Base-by-base conservation (phyloP, 2,888 invertebrate genomes). In the Netelia inedita region DNA sequence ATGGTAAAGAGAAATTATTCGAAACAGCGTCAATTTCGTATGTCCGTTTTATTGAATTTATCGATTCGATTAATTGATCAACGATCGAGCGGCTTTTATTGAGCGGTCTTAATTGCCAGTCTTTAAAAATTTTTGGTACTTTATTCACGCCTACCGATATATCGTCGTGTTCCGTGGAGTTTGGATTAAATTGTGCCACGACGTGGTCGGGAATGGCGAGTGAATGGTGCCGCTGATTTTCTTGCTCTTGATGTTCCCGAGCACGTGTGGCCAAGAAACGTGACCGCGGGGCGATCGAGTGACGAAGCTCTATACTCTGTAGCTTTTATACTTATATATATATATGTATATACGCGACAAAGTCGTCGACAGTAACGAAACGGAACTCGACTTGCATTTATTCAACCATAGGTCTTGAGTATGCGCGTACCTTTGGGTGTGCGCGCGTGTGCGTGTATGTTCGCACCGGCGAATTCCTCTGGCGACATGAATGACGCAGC, bases 261-360 rank as follows among this genome's bases (percentile, higher is more conserved):
- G 82, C 85, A 83, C 85, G 85, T 83, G 85, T 83, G 80, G 19
- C 59, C 78, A 57, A 76, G 61, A 83, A 83, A 85, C 83, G 85
- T 85, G 85, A 85, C 80, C 78, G 83, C 81, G 81, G 59, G 76
- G 63, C 80, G 41, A 84, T 76, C 80, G 75, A 72, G 43, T 80
- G 83, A 83, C 84, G 74, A 73, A 69, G 57, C 74, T 75, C 68
- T 69, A 21, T 46, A 14, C 76, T 69, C 61, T 41, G 19, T 46
- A 66, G 16, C 41, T 10, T 76, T 11, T 43, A 23, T 14, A 43
- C 3, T 10, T 43, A 46, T 46, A 46, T 14, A 46, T 46, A 46
- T 46, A 46, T 14, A 35, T 35, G 41, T 28, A 43, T 53, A 23
- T 43, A 79, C 53, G 68, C 61, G 78, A 73, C 53, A 65, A 66